Base-by-base conservation (phyloP, 2,113 vertebrate species). In the Sorex fumeus region DNA sequence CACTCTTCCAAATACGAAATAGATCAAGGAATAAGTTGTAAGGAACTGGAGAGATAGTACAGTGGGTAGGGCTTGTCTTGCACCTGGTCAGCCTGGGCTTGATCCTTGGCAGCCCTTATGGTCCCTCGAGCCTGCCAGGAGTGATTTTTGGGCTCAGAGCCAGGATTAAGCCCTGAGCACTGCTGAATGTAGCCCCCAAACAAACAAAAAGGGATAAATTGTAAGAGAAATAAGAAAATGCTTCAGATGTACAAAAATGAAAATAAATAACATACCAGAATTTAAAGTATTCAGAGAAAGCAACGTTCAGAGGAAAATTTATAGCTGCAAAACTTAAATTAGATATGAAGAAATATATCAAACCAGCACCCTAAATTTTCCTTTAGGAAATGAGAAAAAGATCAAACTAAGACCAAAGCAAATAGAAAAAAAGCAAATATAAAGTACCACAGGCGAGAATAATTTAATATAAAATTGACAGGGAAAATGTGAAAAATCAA, bases 341-440 rank as follows among this genome's bases (percentile, higher is more conserved):
- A 62, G 25, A 72, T 62, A 81, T 60, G 86, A 78, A 40, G 11
- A 67, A 28, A 88, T n/a, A 64, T 82, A 16, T 90, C 53, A 81
- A 82, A 64, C 53, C 7, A 72, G 62, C 16, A 64, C 43, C 8
- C 25, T 72, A 90, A 64, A 3, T 10, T 36, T 90, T 12, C 7
- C 0, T 30, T 15, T 43, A 34, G 16, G 34, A 66, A 75, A 75
- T n/a, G 36, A 75, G 53, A n/a, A 25, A 87, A 9, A 50, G 27
- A 57, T 25, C 3, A 82, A 84, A 53, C 25, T 18, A 70, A 84
- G 28, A 23, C 32, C 32, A 84, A 66, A 83, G 57, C 40, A 83
- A 90, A 75, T 9, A 75, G 69, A 62, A 75, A 75, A 32, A 90
- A 62, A 83, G 70, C 16, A 90, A 90, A 83, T 12, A 43, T 30